Evolutionary conservation across 2,797 vertebrate species (phyloP), one percentile per base, ranked within the genome.

Genomic region (Bovichtus variegatus): DNA sequence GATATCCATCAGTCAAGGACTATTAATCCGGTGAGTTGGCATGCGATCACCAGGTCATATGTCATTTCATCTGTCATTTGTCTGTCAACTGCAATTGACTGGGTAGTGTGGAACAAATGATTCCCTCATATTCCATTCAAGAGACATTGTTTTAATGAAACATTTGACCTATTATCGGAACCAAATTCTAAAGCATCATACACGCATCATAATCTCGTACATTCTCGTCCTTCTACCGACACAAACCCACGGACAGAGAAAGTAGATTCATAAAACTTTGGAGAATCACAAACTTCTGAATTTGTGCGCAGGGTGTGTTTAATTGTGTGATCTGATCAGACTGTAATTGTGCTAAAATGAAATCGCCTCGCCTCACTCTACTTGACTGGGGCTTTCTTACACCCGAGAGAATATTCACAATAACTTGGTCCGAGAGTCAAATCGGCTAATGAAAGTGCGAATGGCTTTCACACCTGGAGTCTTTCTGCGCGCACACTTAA

Each of bases 341-440:
- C 63, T 71, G 44, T 67, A 82, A 86, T 82, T 72, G 71, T 64
- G 73, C 38, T 84, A 46, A 83, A 89, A 89, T 90, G 21, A 83
- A 85, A 89, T 64, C 51, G 43, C 61, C 71, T 70, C 27, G 1
- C 50, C 49, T 76, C 38, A 67, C 74, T 85, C 36, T 49, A 40
- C 34, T 40, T 18, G 25, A 38, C 40, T 29, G 3, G n/a, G 25
- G n/a, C 49, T 60, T 81, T 71, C 77, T 78, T 21, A 62, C 53
- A 84, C 76, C 53, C 0, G 4, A 74, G 62, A 75, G 54, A 74
- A 75, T 70, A 73, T 76, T 86, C 78, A 79, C 72, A 81, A 77
- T 69, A 71, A 76, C 60, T 47, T 54, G 19, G 46, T 71, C 60
- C 41, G 16, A 1, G 16, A 62, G 57, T 75, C 44, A 82, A 85